phyloP scores from a whole-genome alignment of 2,888 invertebrate species.

The Trimorus sp. region DNA sequence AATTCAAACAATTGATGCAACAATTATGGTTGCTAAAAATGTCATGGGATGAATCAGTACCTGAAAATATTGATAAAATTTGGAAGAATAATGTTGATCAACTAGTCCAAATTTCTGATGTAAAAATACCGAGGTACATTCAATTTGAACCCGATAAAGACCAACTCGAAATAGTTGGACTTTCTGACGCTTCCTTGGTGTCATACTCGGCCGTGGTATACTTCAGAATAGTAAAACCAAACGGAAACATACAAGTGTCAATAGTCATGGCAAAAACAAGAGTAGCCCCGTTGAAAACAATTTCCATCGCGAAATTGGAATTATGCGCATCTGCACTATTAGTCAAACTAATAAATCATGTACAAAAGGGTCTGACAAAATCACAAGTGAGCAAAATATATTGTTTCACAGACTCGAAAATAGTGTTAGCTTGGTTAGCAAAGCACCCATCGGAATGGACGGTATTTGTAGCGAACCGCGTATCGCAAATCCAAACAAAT shows the following conservation, averaged over 20 bases:
- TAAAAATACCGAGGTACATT: neutral
- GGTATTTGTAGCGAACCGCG: constrained; percentile 8
- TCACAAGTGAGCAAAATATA: neutral
- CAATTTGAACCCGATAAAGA: neutral
- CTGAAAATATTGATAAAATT: neutral
- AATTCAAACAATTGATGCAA: constrained; percentile 1
- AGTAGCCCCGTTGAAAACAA: constrained; percentile 1
- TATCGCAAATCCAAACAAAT: neutral
- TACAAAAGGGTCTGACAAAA: neutral
- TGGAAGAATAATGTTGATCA: neutral
- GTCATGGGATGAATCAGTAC: neutral
- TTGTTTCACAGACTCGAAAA: constrained; percentile 11
- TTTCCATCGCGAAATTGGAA: constrained; percentile 1
- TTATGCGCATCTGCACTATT: neutral
- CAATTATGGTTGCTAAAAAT: neutral
- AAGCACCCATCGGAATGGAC: neutral
- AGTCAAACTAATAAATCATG: neutral
- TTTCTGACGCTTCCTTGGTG: neutral
- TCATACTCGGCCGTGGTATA: constrained; percentile 2
- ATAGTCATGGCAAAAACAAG: constrained; percentile 5
- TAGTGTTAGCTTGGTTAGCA: constrained; percentile 5
- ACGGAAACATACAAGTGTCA: no score
- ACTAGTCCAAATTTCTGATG: neutral
- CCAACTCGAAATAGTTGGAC: neutral
- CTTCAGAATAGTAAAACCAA: neutral